Base-by-base conservation (phyloP, 1,140 invertebrate genomes). In the Charaxes varanes region DNA sequence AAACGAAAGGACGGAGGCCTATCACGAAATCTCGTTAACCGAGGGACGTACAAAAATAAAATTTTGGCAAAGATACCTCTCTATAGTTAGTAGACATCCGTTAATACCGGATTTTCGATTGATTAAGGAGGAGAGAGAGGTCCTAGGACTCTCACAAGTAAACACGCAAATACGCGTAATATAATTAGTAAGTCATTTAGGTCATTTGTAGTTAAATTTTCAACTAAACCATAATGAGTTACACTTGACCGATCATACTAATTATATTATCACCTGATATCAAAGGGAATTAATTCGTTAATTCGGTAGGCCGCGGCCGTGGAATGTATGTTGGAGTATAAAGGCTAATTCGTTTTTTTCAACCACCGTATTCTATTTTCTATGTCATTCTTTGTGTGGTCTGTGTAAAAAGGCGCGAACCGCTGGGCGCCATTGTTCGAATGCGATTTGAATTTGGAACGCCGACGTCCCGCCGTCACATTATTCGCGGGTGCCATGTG, bases 401-500 rank as follows among this genome's bases (percentile, higher is more conserved):
- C 54, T 53, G 51, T 60, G 53, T 57, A 52, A 64, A 74, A 69
- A 69, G 66, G 66, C 64, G 67, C 67, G 66, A 71, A 71, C 73
- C 45, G 50, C 50, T 62, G 68, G 71, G 32, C 40, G 61, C 59
- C 62, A 70, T 79, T 79, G 74, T 76, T 62, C 43, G 45, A 51
- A 48, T 58, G 59, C 67, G 51, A 67, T 72, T 72, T 57, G 60
- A 72, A 74, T 71, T 73, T 64, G 43, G 64, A 79, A 72, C 57
- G 62, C 35, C 30, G 65, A 56, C 57, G 36, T 61, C 74, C 74
- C 65, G 71, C 56, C 38, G 71, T 54, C 67, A 57, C 58, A 68
- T 79, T 79, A 76, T 79, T 72, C 60, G 68, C 62, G 63, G 67
- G 60, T 65, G 71, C 62, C 49, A 60, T 58, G 62, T 65, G 57